Percentiles rank a stretch among this genome's conserved stretches.
These are phyloP conservation scores for Chrysochloris asiatica DNA, from an alignment of 2,113 vertebrate genomes.

Conservation along the genomic window DNA sequence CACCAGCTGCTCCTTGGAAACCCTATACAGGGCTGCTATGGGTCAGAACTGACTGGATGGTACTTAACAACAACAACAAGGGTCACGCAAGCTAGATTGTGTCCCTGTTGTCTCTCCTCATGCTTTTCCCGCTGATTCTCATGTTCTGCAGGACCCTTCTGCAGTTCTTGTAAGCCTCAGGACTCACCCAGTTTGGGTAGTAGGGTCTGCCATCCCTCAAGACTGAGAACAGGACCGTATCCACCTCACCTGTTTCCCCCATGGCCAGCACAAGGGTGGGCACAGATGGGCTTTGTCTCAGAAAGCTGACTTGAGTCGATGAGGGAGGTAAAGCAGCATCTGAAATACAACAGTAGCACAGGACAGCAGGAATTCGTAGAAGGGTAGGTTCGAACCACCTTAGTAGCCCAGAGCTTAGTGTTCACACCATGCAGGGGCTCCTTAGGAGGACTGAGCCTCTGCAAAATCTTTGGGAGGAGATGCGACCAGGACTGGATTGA, in stretches of 20 bases:
- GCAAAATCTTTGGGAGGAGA: neutral
- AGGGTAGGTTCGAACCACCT: neutral
- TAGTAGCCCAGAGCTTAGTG: neutral
- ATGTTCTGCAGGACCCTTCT: neutral
- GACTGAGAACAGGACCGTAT: neutral
- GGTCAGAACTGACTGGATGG: too few relatives aligned
- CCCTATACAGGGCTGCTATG: too few relatives aligned
- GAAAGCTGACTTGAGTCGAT: neutral
- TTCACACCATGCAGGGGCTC: too few relatives aligned
- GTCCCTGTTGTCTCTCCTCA: neutral
- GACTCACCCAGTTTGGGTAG: neutral
- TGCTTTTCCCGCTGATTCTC: neutral
- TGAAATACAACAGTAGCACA: rapidly evolving
- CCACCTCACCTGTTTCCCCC: neutral
- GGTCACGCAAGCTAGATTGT: neutral
- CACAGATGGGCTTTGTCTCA: neutral
- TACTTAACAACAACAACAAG: too few relatives aligned
- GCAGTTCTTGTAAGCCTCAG: neutral
- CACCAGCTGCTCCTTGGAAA: too few relatives aligned
- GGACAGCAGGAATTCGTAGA: neutral
- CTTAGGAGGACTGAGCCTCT: neutral
- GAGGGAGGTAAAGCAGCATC: neutral
- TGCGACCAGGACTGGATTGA: neutral
- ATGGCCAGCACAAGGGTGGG: neutral
- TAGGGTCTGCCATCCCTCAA: neutral